Conservation (phyloP, 2,797 vertebrate genomes). For the Leucoraja ocellata region DNA sequence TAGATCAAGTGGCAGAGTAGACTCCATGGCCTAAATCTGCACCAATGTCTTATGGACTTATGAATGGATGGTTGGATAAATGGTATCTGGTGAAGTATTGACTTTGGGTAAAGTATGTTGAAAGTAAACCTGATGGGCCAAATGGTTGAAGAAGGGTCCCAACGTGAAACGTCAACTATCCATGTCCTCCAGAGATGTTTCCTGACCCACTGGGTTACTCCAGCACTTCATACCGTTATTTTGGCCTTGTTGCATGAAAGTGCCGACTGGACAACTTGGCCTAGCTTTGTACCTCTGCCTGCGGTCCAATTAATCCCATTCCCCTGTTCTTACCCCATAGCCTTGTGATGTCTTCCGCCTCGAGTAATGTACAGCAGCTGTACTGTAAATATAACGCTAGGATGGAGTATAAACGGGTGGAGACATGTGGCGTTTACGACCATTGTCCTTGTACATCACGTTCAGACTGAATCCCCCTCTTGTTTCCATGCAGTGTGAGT, state of each 20-base stretch:
- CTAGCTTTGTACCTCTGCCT: background rate
- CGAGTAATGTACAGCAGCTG: background rate
- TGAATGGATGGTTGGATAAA: background rate
- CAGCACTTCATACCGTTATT: too few relatives aligned
- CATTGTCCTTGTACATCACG: background rate
- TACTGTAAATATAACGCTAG: background rate
- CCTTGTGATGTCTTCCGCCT: background rate
- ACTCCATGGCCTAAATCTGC: too few relatives aligned
- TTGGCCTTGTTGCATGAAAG: background rate
- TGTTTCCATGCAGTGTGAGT: background rate
- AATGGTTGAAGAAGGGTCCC: background rate
- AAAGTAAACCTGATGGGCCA: background rate
- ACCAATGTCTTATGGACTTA: background rate
- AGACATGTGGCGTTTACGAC: background rate
- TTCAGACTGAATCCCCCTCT: background rate
- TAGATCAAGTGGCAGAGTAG: too few relatives aligned
- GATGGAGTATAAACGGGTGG: background rate
- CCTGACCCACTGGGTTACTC: too few relatives aligned
- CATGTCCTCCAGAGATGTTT: too few relatives aligned
- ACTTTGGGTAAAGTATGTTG: background rate
- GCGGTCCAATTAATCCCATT: background rate
- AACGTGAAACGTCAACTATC: too few relatives aligned
- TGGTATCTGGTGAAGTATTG: background rate
- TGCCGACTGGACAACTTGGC: background rate
- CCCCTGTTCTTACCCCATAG: background rate